Base-by-base conservation (phyloP, 2,888 invertebrate species). In the Drosophila sordidula region DNA sequence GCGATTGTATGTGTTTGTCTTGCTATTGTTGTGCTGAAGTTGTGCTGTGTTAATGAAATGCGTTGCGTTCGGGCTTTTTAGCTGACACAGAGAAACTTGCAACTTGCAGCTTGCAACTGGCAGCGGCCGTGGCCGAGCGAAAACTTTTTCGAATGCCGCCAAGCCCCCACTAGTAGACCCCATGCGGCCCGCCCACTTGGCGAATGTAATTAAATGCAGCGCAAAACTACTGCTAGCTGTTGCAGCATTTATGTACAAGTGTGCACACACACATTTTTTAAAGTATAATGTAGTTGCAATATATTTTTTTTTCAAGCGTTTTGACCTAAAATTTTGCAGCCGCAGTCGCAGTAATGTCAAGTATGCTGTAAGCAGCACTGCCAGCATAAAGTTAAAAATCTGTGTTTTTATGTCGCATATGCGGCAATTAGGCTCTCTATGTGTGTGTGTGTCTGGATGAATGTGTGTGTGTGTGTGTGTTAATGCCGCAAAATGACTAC, bases 31-130 rank as follows among this genome's bases (percentile, higher is more conserved):
- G 70, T 65, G 57, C 63, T 70, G 62, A 68, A 64, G 72, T 70
- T 87, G 75, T 52, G 70, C 80, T 80, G 83, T 89, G 85, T 86
- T 86, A 86, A 86, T 86, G 89, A 86, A 89, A 89, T 89, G 83
- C 89, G 75, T 82, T 89, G 80, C 80, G 75, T 77, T 76, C 56
- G 69, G 71, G 57, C 12, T 73, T 80, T 86, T 83, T 71, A 67
- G 78, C 84, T 73, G 81, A 52, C 80, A 55, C 86, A 81, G 71
- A 71, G 75, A 73, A 80, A 71, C 70, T 70, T 57, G 59, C 58
- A 62, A 54, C 75, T 59, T 26, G 39, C 59, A 36, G 34, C 56
- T 75, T 42, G 58, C 74, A 34, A 29, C 54, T 44, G 54, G 34
- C 59, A 54, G 58, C 63, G 55, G 67, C 68, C 76, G 62, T 68